Conservation (phyloP, 2,797 vertebrate species). For the Selene dorsalis region DNA sequence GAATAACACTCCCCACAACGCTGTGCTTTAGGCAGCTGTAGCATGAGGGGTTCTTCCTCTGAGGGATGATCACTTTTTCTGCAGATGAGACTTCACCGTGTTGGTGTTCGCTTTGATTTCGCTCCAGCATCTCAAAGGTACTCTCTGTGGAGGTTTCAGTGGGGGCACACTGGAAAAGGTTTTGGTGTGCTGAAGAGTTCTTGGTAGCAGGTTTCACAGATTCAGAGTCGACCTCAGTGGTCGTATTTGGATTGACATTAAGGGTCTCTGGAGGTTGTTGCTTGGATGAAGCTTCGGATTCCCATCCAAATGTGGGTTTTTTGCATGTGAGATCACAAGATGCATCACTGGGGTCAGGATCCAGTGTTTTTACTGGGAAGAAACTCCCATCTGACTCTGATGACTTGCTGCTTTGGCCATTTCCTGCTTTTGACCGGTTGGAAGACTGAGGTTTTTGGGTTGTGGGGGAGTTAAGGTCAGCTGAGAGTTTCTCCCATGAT, state of each 20-base stretch:
- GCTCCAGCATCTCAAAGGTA: slow-evolving; percentile 75
- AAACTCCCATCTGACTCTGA: slow-evolving; percentile 56
- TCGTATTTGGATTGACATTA: slow-evolving; percentile 56
- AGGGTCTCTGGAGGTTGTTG: slow-evolving; percentile 4
- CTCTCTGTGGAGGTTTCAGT: slow-evolving; percentile 66
- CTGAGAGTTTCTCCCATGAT: slow-evolving; percentile 84
- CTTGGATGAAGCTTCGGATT: not conserved
- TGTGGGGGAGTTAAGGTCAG: slow-evolving; percentile 62
- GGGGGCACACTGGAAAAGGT: slow-evolving; percentile 12
- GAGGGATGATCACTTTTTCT: slow-evolving; percentile 9
- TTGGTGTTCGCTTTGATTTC: slow-evolving; percentile 8
- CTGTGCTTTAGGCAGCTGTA: slow-evolving; percentile 66
- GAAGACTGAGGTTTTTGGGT: slow-evolving; percentile 40
- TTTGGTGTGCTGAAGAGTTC: not conserved
- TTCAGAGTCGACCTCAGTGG: slow-evolving; percentile 42
- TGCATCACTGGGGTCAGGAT: slow-evolving; percentile 37
- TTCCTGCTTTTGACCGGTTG: slow-evolving; percentile 42
- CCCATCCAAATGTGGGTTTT: not conserved
- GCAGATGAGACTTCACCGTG: not conserved
- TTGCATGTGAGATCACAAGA: slow-evolving; percentile 5
- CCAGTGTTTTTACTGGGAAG: slow-evolving; percentile 49
- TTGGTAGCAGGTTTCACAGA: slow-evolving; percentile 13
- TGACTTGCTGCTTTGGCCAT: slow-evolving; percentile 14
- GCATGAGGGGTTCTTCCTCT: slow-evolving; percentile 56
- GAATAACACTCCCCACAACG: slow-evolving; percentile 39